phyloP scores from a whole-genome alignment of 2,797 vertebrate species.

The Australoheros facetus region DNA sequence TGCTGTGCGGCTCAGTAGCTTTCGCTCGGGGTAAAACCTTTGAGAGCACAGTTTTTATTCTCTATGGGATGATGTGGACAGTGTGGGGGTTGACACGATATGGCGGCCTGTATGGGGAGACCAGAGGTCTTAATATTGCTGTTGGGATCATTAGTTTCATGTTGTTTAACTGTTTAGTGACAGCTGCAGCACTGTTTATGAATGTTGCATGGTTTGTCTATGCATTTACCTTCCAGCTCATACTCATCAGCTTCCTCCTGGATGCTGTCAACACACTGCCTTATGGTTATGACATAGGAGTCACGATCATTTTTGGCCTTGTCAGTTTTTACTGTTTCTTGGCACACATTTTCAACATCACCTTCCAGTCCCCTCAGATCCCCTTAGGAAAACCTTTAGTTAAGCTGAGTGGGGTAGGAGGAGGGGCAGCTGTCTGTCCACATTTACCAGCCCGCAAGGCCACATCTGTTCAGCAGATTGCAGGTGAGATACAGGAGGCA shows the following conservation, averaged over 20 bases:
- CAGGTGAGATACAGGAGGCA: slow-evolving; percentile 78
- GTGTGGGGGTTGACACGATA: slow-evolving; percentile 88
- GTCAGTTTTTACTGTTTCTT: slow-evolving; percentile 90
- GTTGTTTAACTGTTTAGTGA: slow-evolving; percentile 86
- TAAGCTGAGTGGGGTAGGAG: slow-evolving; percentile 78
- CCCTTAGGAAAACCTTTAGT: slow-evolving; percentile 83
- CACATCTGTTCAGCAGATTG: slow-evolving; percentile 86
- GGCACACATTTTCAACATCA: slow-evolving; percentile 81
- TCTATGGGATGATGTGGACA: slow-evolving; percentile 88
- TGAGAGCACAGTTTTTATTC: slow-evolving; percentile 87
- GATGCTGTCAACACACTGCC: slow-evolving; percentile 81
- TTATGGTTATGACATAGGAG: slow-evolving; percentile 84
- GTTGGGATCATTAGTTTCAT: slow-evolving; percentile 86
- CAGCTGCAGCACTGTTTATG: slow-evolving; percentile 82
- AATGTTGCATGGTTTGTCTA: slow-evolving; percentile 85
- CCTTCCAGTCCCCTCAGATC: slow-evolving; percentile 83
- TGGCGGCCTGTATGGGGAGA: slow-evolving; percentile 76
- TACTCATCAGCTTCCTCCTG: slow-evolving; percentile 87
- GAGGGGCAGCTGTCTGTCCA: slow-evolving; percentile 76
- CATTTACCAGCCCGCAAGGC: slow-evolving; percentile 86
- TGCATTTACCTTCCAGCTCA: slow-evolving; percentile 84
- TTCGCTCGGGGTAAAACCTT: slow-evolving; percentile 90
- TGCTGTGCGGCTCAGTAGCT: slow-evolving; percentile 83
- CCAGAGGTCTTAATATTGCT: slow-evolving; percentile 81
- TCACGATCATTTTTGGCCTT: slow-evolving; percentile 86